Conservation (phyloP, 2,113 vertebrate genomes). For the Leuciscus idus region DNA sequence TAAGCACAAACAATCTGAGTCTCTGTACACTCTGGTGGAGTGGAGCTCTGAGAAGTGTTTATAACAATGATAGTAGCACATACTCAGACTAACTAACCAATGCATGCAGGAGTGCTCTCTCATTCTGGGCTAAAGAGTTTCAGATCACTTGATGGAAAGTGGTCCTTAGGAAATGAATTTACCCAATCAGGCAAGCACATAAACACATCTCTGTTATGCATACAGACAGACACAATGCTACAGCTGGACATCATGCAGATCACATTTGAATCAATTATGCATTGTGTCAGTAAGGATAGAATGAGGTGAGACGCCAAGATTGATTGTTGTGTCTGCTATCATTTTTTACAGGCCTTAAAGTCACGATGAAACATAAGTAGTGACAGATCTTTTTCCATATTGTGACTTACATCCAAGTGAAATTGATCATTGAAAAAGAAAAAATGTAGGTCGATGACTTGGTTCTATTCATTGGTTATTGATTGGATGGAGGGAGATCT, state of each 20-base stretch:
- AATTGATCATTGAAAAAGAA: not conserved
- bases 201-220: slow-evolving; percentile 54
- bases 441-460: not conserved
- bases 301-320: not conserved
- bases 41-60: slow-evolving; percentile 40
- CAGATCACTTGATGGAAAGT: slow-evolving; percentile 58
- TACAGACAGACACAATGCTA: slow-evolving; percentile 48
- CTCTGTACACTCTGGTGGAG: slow-evolving; percentile 2
- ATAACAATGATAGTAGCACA: slow-evolving; percentile 47
- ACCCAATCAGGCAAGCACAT: slow-evolving; percentile 48
- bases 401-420: not conserved
- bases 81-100: slow-evolving; percentile 54
- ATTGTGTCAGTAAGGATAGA: not conserved
- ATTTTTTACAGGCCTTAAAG: not conserved
- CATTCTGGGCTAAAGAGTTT: slow-evolving; percentile 57
- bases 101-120: slow-evolving; percentile 46
- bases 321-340: not conserved
- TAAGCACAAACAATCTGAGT: not conserved
- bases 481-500: too few species aligned
- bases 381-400: not conserved
- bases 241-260: slow-evolving; percentile 50
- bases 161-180: slow-evolving; percentile 58
- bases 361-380: not conserved
- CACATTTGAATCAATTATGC: not conserved
- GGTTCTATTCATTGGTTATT: not conserved